Evolutionary conservation across 2,113 vertebrate genomes (phyloP).

Genomic region (Mus spicilegus): DNA sequence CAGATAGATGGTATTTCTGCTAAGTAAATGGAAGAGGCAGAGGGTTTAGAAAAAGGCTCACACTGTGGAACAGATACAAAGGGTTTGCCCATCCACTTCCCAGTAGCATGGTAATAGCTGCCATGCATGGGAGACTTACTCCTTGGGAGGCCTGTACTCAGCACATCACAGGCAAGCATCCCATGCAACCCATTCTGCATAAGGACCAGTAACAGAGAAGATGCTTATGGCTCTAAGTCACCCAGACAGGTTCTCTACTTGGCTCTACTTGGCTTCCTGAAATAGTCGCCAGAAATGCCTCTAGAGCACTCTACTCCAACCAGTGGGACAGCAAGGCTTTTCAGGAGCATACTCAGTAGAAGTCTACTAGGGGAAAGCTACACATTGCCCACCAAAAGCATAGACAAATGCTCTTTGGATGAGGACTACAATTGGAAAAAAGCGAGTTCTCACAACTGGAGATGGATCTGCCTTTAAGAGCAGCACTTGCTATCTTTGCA

Average conservation of each 20-base stretch:
- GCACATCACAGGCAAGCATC: not conserved
- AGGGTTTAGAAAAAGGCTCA: not conserved
- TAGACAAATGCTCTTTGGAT: not conserved
- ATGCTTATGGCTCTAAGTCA: not conserved
- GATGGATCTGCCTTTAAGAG: not conserved
- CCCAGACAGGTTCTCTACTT: not conserved
- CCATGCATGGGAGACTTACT: not conserved
- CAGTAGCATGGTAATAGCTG: not conserved
- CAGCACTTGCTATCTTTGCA: not conserved
- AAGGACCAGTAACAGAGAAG: not conserved
- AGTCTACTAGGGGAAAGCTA: not conserved
- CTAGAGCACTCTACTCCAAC: not conserved
- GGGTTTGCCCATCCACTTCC: not conserved
- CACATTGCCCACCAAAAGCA: not conserved
- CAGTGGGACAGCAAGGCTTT: not conserved
- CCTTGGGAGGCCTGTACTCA: not conserved
- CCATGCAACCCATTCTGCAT: not conserved
- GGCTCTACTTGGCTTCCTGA: not conserved
- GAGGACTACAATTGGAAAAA: not conserved
- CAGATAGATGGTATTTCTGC: constrained; percentile 26
- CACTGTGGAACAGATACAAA: not conserved
- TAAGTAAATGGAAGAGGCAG: not conserved
- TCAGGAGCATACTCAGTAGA: not conserved
- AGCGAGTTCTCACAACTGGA: not conserved
- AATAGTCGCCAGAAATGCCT: not conserved